phyloP scores from a whole-genome alignment of 2,797 vertebrate genomes.

The Clamator glandarius region DNA sequence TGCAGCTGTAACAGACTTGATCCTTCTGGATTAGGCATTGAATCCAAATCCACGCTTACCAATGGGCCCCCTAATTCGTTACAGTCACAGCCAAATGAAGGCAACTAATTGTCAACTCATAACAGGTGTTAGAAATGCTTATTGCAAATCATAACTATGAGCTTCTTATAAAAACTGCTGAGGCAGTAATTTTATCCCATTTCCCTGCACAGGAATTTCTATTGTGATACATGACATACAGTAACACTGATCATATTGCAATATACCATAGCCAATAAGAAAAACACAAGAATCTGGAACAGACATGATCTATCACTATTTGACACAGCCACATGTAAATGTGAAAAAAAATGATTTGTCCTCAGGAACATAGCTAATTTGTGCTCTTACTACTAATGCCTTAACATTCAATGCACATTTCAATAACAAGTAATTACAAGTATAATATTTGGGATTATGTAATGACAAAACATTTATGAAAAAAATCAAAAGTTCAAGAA shows the following conservation, averaged over 20 bases:
- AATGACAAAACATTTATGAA: conserved; percentile 47
- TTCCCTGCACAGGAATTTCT: background rate
- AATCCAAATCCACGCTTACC: background rate
- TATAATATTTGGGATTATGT: conserved; percentile 43
- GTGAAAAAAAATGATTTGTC: conserved; percentile 10
- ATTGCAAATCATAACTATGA: background rate
- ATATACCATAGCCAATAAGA: background rate
- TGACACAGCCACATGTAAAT: background rate
- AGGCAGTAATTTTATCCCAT: background rate
- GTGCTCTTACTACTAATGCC: background rate
- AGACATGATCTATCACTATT: background rate
- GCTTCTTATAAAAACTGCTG: background rate
- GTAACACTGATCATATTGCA: background rate
- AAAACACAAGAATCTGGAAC: background rate
- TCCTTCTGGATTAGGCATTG: background rate
- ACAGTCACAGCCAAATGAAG: background rate
- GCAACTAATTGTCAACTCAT: background rate
- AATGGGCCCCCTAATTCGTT: background rate
- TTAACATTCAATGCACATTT: conserved; percentile 24
- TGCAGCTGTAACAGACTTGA: background rate
- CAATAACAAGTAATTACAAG: conserved; percentile 31
- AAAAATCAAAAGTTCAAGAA: conserved; percentile 55
- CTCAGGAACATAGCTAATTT: background rate
- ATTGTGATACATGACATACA: background rate
- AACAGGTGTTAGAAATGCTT: background rate